Conservation (phyloP, 2,888 invertebrate species). For the Diadromus collaris region DNA sequence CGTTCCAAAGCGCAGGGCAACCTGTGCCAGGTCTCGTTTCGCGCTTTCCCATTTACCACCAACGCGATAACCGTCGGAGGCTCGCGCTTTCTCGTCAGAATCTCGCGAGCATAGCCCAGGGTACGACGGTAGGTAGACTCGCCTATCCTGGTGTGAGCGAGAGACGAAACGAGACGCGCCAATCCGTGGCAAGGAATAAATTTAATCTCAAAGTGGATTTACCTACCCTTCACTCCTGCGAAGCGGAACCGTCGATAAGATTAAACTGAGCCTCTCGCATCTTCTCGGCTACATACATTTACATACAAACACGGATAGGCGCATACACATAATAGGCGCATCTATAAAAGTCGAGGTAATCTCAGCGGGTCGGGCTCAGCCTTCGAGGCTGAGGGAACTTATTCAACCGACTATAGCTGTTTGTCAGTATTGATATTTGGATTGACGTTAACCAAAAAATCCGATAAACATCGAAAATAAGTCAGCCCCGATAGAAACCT, state of each 20-base stretch:
- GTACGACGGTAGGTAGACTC: conserved; percentile 25
- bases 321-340: conserved; percentile 17
- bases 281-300: conserved; percentile 14
- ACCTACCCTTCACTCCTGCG: conserved; percentile 54
- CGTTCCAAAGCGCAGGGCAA: conserved; percentile 23
- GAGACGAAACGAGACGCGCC: conserved; percentile 49
- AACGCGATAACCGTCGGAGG: conserved; percentile 65
- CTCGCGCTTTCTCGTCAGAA: conserved; percentile 47
- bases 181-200: conserved; percentile 68
- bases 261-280: conserved; percentile 44
- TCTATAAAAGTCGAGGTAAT: conserved; percentile 40
- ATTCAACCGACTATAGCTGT: not conserved
- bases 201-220: conserved; percentile 72
- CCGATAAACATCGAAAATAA: not conserved
- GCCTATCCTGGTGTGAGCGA: conserved; percentile 25
- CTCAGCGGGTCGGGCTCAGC: not conserved
- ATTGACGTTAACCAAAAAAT: not conserved
- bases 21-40: conserved; percentile 49
- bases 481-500: not conserved
- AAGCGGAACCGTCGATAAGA: conserved; percentile 53
- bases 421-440: not conserved
- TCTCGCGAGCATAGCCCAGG: conserved; percentile 28
- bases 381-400: not conserved
- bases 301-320: conserved; percentile 38
- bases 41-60: conserved; percentile 64